Conservation (phyloP, 2,888 invertebrate genomes). For the Drosophila helvetica region DNA sequence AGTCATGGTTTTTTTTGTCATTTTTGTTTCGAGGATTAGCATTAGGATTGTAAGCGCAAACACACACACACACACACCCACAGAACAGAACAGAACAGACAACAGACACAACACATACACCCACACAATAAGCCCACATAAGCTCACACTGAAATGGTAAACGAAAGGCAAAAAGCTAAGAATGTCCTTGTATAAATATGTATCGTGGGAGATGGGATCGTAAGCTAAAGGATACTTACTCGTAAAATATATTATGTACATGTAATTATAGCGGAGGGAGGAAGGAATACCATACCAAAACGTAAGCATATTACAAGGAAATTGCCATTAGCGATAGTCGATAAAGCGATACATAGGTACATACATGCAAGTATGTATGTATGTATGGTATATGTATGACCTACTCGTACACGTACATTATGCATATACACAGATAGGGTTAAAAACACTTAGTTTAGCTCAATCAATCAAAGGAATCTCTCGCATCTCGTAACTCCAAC, state of each 20-base stretch:
- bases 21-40: conserved; percentile 24
- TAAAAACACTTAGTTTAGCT: conserved; percentile 40
- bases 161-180: conserved; percentile 37
- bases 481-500: conserved; percentile 49
- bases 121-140: conserved; percentile 11
- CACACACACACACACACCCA: conserved; percentile 34
- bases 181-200: conserved; percentile 40
- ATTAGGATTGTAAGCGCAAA: conserved; percentile 20
- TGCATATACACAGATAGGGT: neutral
- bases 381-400: conserved; percentile 26
- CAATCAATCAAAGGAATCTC: conserved; percentile 31
- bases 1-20: conserved; percentile 43
- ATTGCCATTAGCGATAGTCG: conserved; percentile 80
- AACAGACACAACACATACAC: conserved; percentile 4
- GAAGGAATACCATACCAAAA: conserved; percentile 47
- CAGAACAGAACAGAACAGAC: conserved; percentile 22
- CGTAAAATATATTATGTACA: conserved; percentile 12
- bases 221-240: conserved; percentile 23
- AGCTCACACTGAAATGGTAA: conserved; percentile 31
- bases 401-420: conserved; percentile 6
- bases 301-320: conserved; percentile 67
- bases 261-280: conserved; percentile 32
- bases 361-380: neutral
- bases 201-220: conserved; percentile 18
- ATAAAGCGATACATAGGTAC: conserved; percentile 59